These are phyloP conservation scores for Nemoura dubitans DNA, from an alignment of 2,888 invertebrate genomes.

Conservation along the genomic window DNA sequence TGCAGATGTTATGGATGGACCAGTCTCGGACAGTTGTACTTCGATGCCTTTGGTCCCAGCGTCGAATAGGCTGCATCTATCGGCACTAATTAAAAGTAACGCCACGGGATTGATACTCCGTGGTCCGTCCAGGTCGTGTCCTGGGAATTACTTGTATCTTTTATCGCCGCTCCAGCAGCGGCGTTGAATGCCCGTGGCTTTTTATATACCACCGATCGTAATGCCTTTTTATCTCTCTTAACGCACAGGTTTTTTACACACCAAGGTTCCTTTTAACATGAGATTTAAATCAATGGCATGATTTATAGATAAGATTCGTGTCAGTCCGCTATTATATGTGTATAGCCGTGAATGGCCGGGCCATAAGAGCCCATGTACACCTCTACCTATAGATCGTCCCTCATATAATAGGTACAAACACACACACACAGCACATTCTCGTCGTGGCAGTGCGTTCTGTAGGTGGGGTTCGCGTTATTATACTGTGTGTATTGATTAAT, in stretches of 20 bases:
- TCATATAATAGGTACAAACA: neutral
- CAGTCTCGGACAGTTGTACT: neutral
- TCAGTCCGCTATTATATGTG: slow-evolving; percentile 33
- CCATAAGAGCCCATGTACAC: neutral
- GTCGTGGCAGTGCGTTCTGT: neutral
- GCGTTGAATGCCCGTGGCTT: neutral
- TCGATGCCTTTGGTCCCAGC: neutral
- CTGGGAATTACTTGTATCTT: neutral
- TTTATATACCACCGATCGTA: slow-evolving; percentile 8
- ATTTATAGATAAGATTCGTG: slow-evolving; percentile 39
- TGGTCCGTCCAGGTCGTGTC: neutral
- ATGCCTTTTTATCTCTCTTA: neutral
- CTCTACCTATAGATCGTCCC: neutral
- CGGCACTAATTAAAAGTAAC: slow-evolving; percentile 5
- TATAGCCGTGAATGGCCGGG: neutral
- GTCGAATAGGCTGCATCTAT: neutral
- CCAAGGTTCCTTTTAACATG: slow-evolving; percentile 31
- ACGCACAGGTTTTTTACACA: neutral
- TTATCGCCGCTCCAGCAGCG: neutral
- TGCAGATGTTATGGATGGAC: too few relatives aligned
- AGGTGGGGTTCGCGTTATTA: slow-evolving; percentile 39
- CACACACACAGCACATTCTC: neutral
- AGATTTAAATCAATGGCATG: slow-evolving; percentile 38
- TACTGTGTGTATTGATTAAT: slow-evolving; percentile 30
- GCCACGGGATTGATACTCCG: neutral